Percentiles rank a stretch among this genome's conserved stretches.
Conservation (phyloP, 2,888 invertebrate species). For the Neoitamus cyanurus region DNA sequence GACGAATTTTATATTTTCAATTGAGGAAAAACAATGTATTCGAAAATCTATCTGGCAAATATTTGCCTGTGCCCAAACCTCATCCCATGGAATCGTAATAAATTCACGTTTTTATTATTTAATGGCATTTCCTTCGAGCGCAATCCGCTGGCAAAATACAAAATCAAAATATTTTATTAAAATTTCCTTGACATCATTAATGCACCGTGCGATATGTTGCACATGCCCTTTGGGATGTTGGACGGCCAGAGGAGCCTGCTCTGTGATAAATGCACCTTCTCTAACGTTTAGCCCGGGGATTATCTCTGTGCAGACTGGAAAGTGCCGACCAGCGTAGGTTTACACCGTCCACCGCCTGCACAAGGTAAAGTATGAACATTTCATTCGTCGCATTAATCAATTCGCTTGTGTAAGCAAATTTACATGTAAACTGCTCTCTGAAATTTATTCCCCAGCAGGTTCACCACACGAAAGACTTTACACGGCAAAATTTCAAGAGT, state of each 20-base stretch:
- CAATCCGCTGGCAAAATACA: not conserved
- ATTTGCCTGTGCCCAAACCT: not conserved
- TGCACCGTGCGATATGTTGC: not conserved
- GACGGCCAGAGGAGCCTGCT: not conserved
- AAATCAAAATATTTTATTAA: not conserved
- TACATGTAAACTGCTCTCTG: not conserved
- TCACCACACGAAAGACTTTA: no score
- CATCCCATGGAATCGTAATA: not conserved
- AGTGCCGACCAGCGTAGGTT: not conserved
- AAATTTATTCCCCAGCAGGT: not conserved
- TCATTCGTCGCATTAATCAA: not conserved
- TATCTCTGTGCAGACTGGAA: not conserved
- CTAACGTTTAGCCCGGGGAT: not conserved
- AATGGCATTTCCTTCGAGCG: not conserved
- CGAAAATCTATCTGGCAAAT: not conserved
- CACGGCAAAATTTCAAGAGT: no score
- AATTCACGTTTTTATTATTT: not conserved
- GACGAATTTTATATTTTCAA: not conserved
- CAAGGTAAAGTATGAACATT: not conserved
- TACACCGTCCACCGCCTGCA: not conserved
- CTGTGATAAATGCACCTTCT: not conserved
- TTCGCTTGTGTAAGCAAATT: not conserved
- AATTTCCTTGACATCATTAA: not conserved
- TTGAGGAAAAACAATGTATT: not conserved
- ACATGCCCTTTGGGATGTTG: not conserved